Evolutionary conservation across 2,888 invertebrate species (phyloP).

Genomic region (Apoderus coryli): DNA sequence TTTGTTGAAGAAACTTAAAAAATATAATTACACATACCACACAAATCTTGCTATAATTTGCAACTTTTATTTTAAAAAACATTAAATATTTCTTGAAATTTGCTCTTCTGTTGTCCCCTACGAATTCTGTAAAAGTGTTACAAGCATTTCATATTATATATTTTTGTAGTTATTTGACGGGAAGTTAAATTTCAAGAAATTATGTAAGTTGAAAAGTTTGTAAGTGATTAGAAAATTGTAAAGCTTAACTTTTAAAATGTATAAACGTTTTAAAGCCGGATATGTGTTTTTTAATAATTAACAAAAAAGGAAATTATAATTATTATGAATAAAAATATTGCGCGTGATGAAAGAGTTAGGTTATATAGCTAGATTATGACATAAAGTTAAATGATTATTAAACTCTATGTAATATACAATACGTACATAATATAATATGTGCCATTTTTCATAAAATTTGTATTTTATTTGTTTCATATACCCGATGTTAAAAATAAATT

Average conservation of each 20-base stretch:
- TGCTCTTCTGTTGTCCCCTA: constrained; percentile 22
- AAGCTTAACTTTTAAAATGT: constrained; percentile 31
- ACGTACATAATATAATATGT: constrained; percentile 38
- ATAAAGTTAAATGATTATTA: constrained; percentile 33
- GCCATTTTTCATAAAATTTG: constrained; percentile 32
- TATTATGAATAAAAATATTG: constrained; percentile 30
- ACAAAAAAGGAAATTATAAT: no score
- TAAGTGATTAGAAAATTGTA: constrained; percentile 30
- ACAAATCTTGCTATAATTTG: constrained; percentile 17
- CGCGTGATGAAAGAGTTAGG: constrained; percentile 35
- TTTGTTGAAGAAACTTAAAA: constrained; percentile 12
- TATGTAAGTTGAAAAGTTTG: constrained; percentile 15
- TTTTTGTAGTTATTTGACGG: constrained; percentile 30
- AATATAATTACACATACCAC: constrained; percentile 13
- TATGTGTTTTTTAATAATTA: constrained; percentile 34
- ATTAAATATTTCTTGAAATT: constrained; percentile 16
- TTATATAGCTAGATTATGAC: constrained; percentile 33
- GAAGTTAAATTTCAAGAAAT: constrained; percentile 21
- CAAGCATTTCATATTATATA: constrained; percentile 29
- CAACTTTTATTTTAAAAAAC: constrained; percentile 27
- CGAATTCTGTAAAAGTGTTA: constrained; percentile 29
- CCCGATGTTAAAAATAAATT: constrained; percentile 1
- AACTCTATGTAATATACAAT: constrained; percentile 36
- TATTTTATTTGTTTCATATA: constrained; percentile 17
- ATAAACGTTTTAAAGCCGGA: constrained; percentile 32